Base-by-base conservation (phyloP, 2,113 vertebrate species). In the Chionis minor region DNA sequence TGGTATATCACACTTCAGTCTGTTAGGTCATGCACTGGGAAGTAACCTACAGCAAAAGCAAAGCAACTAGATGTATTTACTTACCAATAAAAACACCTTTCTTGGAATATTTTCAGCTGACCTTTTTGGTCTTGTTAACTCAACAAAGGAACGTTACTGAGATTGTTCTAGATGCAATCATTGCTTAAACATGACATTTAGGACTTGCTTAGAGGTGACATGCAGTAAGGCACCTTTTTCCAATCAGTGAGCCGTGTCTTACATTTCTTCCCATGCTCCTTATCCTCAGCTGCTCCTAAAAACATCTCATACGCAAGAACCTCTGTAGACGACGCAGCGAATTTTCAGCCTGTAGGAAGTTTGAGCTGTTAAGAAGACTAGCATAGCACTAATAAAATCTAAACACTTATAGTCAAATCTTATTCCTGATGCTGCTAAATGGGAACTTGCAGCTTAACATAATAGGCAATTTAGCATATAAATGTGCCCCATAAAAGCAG, bases 381-480 rank as follows among this genome's bases (percentile, higher is more conserved):
- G 95, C 82, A 91, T 75, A 96, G 91, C 86, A 92, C 97, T 97
- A 98, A 98, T 98, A 98, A 98, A 98, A 98, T 96, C 91, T 90
- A 97, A 98, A 96, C 94, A 95, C 92, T 98, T 97, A 86, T 28
- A 98, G 96, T 98, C 97, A 98, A 97, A 98, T 98, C 97, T 97
- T 97, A 95, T 98, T 98, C 97, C 97, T 97, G 96, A 98, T 98
- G 89, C 83, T 98, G 85, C 97, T 98, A 97, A 98, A 98, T 97
- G 94, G 93, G 92, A 97, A 96, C 93, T 96, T 94, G 94, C 72
- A 97, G 82, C 91, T 98, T 97, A 98, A 98, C 96, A 97, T 98
- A 98, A 98, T 97, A 98, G 97, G 89, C 97, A 98, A 98, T 98
- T 98, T 98, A 98, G 95, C 97, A 98, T 97, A 97, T 97, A 98